phyloP scores from a whole-genome alignment of 1,140 invertebrate species.

The Drosophila mauritiana region DNA sequence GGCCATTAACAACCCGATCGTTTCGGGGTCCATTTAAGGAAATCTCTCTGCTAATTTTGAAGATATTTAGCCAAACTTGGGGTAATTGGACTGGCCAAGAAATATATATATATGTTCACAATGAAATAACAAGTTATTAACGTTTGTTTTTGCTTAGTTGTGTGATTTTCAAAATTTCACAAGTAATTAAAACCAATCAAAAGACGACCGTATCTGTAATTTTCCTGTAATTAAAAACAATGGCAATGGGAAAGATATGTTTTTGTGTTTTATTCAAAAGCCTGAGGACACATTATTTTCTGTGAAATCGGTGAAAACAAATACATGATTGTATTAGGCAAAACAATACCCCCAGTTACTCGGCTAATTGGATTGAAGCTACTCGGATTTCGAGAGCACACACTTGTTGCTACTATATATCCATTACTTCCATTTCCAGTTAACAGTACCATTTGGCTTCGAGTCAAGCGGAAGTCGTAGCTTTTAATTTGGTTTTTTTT shows the following conservation, averaged over 20 bases:
- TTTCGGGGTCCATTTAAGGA: conserved; percentile 16
- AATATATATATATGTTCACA: neutral
- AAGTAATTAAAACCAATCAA: neutral
- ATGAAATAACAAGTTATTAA: too few relatives aligned
- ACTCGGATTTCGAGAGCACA: conserved; percentile 22
- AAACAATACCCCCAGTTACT: conserved; percentile 28
- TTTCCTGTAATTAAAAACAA: conserved; percentile 2
- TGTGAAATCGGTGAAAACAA: conserved; percentile 23
- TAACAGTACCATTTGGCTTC: neutral
- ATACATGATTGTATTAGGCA: conserved; percentile 14
- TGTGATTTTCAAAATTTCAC: neutral
- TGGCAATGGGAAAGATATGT: conserved; percentile 17
- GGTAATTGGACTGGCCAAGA: neutral
- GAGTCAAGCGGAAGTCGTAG: conserved; percentile 15
- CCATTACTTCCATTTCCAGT: conserved; percentile 7
- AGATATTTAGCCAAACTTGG: conserved; percentile 17
- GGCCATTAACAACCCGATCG: conserved; percentile 17
- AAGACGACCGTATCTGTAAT: neutral
- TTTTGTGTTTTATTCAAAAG: conserved; percentile 9
- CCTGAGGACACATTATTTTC: conserved; percentile 19
- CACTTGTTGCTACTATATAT: conserved; percentile 17
- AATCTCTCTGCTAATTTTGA: conserved; percentile 13
- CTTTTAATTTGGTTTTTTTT: neutral
- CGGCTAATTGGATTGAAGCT: conserved; percentile 31
- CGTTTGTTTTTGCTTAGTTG: too few relatives aligned